phyloP scores from a whole-genome alignment of 2,888 invertebrate genomes.

The Acleris sparsana region DNA sequence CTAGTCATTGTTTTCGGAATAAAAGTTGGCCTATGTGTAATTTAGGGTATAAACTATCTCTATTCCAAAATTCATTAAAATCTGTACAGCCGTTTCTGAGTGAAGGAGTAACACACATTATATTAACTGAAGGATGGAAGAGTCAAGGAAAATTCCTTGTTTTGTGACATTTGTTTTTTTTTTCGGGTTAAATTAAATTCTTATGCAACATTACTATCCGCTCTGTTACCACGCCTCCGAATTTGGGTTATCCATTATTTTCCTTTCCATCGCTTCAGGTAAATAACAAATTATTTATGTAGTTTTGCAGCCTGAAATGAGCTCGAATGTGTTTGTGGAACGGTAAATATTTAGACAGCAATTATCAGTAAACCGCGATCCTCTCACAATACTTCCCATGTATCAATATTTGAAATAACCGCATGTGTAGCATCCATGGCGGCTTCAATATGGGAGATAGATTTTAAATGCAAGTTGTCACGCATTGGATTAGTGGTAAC shows the following conservation, averaged over 20 bases:
- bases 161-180: no score
- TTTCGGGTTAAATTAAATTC: no score
- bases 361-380: constrained; percentile 72
- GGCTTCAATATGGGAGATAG: constrained; percentile 21
- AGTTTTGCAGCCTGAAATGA: constrained; percentile 56
- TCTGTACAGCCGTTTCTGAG: no score
- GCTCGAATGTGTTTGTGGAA: constrained; percentile 60
- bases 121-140: no score
- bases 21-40: no score
- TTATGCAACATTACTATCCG: no score
- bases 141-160: no score
- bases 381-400: constrained; percentile 54
- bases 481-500: constrained; percentile 49
- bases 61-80: no score
- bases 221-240: background rate
- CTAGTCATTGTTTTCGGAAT: no score
- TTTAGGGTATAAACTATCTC: no score
- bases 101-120: no score
- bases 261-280: constrained; percentile 16
- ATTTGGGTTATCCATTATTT: constrained; percentile 18
- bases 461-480: background rate
- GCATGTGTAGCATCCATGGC: constrained; percentile 44
- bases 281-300: constrained; percentile 49
- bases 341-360: constrained; percentile 78
- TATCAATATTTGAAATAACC: constrained; percentile 34